A percentile compares a stretch with the other conserved stretches of the same genome.
phyloP scores from a whole-genome alignment of 2,888 invertebrate species.

The Physocephala rufipes region DNA sequence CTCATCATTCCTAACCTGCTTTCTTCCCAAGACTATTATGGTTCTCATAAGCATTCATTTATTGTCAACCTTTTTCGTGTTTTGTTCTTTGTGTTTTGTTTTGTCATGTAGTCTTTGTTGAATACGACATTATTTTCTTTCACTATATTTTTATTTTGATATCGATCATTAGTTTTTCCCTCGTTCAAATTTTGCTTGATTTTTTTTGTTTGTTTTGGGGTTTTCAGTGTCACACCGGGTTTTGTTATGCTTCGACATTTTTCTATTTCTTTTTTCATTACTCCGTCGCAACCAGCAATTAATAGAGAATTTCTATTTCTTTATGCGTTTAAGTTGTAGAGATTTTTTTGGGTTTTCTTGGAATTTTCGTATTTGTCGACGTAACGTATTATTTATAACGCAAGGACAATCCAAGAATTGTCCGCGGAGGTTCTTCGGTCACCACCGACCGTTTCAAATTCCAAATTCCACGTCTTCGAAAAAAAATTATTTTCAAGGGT shows the following conservation, averaged over 20 bases:
- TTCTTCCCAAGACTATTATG: constrained; percentile 20
- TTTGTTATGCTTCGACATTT: constrained; percentile 16
- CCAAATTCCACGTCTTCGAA: not conserved
- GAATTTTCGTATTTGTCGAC: constrained; percentile 34
- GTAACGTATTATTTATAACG: constrained; percentile 44
- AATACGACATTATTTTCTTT: not conserved
- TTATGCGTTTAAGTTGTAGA: not conserved
- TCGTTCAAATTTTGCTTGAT: constrained; percentile 47
- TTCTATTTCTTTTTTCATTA: constrained; percentile 11
- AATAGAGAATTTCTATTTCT: constrained; percentile 31
- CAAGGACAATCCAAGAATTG: constrained; percentile 42
- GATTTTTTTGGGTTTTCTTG: constrained; percentile 22
- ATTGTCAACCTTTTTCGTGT: constrained; percentile 44
- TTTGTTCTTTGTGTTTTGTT: not conserved
- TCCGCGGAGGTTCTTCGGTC: not conserved
- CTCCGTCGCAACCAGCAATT: constrained; percentile 42
- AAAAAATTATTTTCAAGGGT: constrained; percentile 12
- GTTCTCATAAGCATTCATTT: constrained; percentile 52
- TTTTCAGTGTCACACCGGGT: constrained; percentile 5
- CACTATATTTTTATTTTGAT: constrained; percentile 36
- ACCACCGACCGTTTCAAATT: not conserved
- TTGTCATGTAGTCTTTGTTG: not conserved
- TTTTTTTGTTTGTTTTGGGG: constrained; percentile 24
- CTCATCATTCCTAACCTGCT: constrained; percentile 1
- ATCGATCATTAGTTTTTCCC: constrained; percentile 42